Conservation (phyloP, 2,888 invertebrate genomes). For the Coelogynopora nodosa region DNA sequence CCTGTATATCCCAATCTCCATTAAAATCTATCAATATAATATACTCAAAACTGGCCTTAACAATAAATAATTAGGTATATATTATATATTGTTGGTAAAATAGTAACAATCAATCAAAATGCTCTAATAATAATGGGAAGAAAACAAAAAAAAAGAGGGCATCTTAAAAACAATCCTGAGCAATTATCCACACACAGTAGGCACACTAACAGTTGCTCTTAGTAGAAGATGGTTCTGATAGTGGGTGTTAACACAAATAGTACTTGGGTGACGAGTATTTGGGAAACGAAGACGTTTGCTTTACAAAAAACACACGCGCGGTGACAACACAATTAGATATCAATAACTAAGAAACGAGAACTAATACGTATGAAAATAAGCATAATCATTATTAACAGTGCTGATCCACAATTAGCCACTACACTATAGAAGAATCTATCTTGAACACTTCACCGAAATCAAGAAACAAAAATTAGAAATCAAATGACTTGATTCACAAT, state of each 20-base stretch:
- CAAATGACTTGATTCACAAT: not conserved
- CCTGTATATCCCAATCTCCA: not conserved
- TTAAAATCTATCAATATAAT: not conserved
- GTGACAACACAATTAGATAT: not conserved
- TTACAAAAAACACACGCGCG: not conserved
- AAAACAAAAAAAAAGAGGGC: too few species aligned
- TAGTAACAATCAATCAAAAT: not conserved
- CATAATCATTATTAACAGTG: too few species aligned
- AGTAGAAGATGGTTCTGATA: not conserved
- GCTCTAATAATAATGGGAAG: too few species aligned
- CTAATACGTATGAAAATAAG: too few species aligned
- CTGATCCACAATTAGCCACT: too few species aligned
- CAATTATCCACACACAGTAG: not conserved
- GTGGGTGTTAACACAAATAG: not conserved
- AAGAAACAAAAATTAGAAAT: too few species aligned
- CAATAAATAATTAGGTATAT: not conserved
- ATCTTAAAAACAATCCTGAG: not conserved
- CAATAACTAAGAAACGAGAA: not conserved
- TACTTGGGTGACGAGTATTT: not conserved
- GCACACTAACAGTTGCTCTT: not conserved
- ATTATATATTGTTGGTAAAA: not conserved
- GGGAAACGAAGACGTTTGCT: not conserved
- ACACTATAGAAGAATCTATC: too few species aligned
- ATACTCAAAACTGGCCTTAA: not conserved
- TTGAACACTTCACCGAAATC: too few species aligned